These are phyloP conservation scores for Galaxias olidus DNA, from an alignment of 2,797 vertebrate species.

Conservation along the genomic window DNA sequence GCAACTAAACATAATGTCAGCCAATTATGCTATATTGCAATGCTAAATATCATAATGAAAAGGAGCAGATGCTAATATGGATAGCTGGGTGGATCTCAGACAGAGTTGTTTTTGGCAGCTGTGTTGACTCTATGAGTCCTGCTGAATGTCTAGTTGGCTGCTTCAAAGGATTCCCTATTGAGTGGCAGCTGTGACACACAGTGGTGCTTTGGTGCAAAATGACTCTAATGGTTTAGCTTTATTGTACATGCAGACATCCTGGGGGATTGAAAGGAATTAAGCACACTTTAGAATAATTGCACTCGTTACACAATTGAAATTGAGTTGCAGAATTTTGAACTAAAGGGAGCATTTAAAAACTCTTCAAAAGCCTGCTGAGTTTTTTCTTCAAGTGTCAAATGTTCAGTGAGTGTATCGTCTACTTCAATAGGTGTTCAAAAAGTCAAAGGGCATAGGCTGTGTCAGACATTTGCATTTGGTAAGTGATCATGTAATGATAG, in stretches of 20 bases:
- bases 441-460: not conserved
- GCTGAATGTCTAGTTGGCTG: constrained; percentile 77
- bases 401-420: constrained; percentile 32
- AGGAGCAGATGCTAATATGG: constrained; percentile 75
- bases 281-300: constrained; percentile 77
- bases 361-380: constrained; percentile 54
- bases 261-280: constrained; percentile 76
- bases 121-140: constrained; percentile 76
- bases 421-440: constrained; percentile 22
- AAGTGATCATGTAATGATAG: not conserved
- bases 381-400: constrained; percentile 37
- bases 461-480: not conserved
- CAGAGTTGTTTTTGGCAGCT: constrained; percentile 71
- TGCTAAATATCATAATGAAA: constrained; percentile 67
- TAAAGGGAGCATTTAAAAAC: constrained; percentile 60
- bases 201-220: constrained; percentile 73
- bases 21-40: constrained; percentile 70
- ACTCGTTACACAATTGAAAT: constrained; percentile 73
- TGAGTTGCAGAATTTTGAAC: constrained; percentile 63
- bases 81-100: constrained; percentile 52
- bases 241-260: constrained; percentile 78
- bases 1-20: constrained; percentile 73
- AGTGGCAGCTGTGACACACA: constrained; percentile 77
- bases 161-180: constrained; percentile 70
- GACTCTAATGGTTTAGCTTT: constrained; percentile 72